phyloP scores from a whole-genome alignment of 1,140 invertebrate genomes.

The Phthorimaea operculella region DNA sequence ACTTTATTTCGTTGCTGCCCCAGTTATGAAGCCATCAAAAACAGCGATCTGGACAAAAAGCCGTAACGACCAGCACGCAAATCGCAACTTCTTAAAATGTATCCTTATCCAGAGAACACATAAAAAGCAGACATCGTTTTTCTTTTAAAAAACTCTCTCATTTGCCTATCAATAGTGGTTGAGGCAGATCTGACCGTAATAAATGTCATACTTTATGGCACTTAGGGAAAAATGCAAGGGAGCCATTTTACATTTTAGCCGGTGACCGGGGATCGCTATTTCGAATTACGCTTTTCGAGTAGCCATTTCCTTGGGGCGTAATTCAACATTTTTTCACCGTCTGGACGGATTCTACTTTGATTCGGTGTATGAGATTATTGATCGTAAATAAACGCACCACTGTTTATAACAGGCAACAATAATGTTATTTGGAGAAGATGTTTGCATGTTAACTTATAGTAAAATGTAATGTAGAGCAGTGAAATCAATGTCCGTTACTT shows the following conservation, averaged over 20 bases:
- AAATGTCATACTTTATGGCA: constrained; percentile 67
- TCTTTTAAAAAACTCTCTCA: constrained; percentile 68
- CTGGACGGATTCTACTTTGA: background rate
- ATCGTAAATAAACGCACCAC: too few species aligned
- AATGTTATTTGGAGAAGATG: too few species aligned
- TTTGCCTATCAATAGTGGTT: constrained; percentile 68
- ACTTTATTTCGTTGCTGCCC: background rate
- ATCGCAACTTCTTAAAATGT: constrained; percentile 53
- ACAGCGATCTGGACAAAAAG: constrained; percentile 12
- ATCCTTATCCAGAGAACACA: constrained; percentile 62
- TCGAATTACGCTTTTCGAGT: constrained; percentile 52
- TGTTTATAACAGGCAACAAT: too few species aligned
- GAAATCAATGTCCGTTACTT: background rate
- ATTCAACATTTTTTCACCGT: constrained; percentile 36
- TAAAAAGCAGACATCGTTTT: constrained; percentile 69
- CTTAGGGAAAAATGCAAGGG: constrained; percentile 66
- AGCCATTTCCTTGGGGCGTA: constrained; percentile 41
- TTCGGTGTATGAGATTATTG: too few species aligned
- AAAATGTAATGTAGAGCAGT: too few species aligned
- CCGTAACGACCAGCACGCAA: constrained; percentile 39
- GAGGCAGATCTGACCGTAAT: constrained; percentile 66
- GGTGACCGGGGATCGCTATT: constrained; percentile 55
- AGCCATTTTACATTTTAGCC: constrained; percentile 63
- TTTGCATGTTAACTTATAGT: too few species aligned
- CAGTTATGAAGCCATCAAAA: constrained; percentile 3